Evolutionary conservation across 1,140 invertebrate species (phyloP), one percentile per base, ranked within the genome.

Genomic region (Teleogryllus occipitalis): DNA sequence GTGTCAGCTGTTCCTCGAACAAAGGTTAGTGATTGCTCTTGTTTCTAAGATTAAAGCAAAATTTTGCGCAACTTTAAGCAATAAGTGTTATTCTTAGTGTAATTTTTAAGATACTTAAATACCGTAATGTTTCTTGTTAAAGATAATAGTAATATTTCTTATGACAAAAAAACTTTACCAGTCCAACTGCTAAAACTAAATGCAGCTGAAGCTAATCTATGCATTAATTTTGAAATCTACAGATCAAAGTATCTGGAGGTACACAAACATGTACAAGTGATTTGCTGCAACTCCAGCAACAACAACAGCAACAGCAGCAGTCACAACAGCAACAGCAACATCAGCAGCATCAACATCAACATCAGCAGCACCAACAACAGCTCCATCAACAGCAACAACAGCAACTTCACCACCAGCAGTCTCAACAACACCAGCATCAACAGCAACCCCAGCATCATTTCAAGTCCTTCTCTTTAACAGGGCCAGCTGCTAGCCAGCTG

Each of bases 211-310:
- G 27, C 27, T 39, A 39, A 39, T 39, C 27, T 39, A 5, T 39
- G 27, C 27, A 39, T 39, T 39, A 39, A 39, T 39, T 39, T 39
- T 39, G 5, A 39, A 39, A 39, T 39, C 27, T 39, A 39, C 18
- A 65, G 54, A 8, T 79, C 14, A 79, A 96, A 87, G 93, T 96
- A 8, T 95, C 94, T 8, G 94, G 94, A 18, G 95, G 95, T 8
- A 96, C 95, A 0, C 95, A 96, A 86, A 96, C 95, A 0, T 91
- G 92, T 83, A 94, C 93, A 8, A 93, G 93, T 80, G 94, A 96
- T 82, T 87, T 95, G 48, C 7, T 14, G 18, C 54, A 65, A 65
- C 54, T 14, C 88, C 54, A 10, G 10, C 54, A 65, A 14, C 10
- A 10, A 3, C 54, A 65, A 14, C 54, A 65, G 18, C 54, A 65